Evolutionary conservation across 2,888 invertebrate species (phyloP).

Genomic region (Drosophila yooni): DNA sequence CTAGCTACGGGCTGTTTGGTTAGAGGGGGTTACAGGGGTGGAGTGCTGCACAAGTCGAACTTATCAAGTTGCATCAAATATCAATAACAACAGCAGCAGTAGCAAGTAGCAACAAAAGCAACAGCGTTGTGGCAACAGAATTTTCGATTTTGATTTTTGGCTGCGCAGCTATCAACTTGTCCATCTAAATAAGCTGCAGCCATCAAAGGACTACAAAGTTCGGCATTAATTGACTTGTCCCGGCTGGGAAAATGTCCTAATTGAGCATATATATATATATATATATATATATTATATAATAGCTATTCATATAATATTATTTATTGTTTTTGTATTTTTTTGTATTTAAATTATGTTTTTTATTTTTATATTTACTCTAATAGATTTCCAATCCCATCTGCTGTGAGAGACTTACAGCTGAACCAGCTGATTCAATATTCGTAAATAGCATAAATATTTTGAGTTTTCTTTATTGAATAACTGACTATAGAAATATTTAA

Average conservation of each 20-base stretch:
- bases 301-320: neutral
- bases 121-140: slow-evolving; percentile 2
- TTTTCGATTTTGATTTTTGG: slow-evolving; percentile 25
- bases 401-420: neutral
- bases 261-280: neutral
- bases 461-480: no score
- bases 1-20: slow-evolving; percentile 1
- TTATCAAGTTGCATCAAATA: slow-evolving; percentile 62
- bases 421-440: neutral
- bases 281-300: neutral
- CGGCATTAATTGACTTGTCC: neutral
- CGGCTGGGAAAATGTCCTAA: neutral
- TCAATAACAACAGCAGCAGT: slow-evolving; percentile 16
- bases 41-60: slow-evolving; percentile 43
- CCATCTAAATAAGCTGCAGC: slow-evolving; percentile 1
- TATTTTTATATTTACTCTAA: neutral
- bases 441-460: neutral
- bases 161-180: slow-evolving; percentile 6
- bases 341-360: neutral
- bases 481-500: no score
- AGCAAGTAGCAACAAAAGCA: slow-evolving; percentile 6
- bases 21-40: neutral
- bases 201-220: neutral
- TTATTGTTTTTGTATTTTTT: neutral
- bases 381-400: neutral